Evolutionary conservation across 2,113 vertebrate genomes (phyloP), one percentile per base, ranked within the genome.

Genomic region (Anhinga anhinga): DNA sequence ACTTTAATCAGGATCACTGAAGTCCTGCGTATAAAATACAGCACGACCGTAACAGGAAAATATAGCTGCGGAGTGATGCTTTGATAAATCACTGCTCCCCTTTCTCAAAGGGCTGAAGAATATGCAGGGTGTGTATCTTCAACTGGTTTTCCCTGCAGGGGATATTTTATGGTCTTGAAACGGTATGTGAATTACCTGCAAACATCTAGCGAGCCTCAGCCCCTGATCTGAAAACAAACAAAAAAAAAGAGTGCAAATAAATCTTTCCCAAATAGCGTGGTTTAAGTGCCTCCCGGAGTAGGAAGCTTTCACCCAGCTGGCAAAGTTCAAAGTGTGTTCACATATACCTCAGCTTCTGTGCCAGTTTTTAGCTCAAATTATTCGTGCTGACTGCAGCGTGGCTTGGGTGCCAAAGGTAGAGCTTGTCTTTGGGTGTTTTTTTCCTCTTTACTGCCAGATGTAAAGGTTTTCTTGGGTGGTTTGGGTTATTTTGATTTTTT

Each of bases 381-480:
- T 34, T 44, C 0, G 2, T 29, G 62, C 15, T 11, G 38, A 6
- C 32, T 10, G 50, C 61, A 5, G 63, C 0, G 6, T 14, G n/a
- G 36, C 44, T 36, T 17, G 21, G 15, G 32, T n/a, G 38, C 27
- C 42, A 14, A 25, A 34, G 29, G 15, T 13, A 19, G 40, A 36
- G 52, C 11, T 83, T 21, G 22, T 5, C 10, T 36, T 47, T 34
- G 70, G 17, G 12, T 26, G 27, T 0, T 14, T 14, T 50, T 56
- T 12, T 15, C 34, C 34, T 36, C 47, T 32, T n/a, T 13, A 9
- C 6, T 59, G 49, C 20, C 44, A 40, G 12, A 1, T 4, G 4
- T 7, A 29, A 10, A 45, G 47, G 10, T 0, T 1, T 17, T 44
- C n/a, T 45, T 11, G 25, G 3, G 30, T 7, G 17, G 2, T 11